phyloP scores from a whole-genome alignment of 2,797 vertebrate species.

The Rhinoraja longicauda region DNA sequence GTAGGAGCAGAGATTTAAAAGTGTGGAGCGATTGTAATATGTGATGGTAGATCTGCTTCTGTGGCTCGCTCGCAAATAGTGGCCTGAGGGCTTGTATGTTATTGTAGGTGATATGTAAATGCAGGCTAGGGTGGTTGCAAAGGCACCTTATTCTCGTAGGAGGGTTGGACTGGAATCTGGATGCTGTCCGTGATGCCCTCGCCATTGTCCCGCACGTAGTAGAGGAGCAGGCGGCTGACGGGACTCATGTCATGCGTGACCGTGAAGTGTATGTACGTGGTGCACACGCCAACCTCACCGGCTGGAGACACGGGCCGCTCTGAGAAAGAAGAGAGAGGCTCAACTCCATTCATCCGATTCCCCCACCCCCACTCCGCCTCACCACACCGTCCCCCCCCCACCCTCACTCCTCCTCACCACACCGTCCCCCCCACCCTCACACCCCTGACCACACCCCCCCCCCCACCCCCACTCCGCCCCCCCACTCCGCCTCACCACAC shows the following conservation, averaged over 20 bases:
- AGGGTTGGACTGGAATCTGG: slow-evolving; percentile 66
- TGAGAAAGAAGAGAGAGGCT: slow-evolving; percentile 41
- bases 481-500: not conserved
- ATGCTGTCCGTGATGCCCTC: slow-evolving; percentile 84
- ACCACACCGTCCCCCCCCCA: not conserved
- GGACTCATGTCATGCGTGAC: slow-evolving; percentile 74
- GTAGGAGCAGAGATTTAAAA: no score
- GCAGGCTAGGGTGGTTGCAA: not conserved
- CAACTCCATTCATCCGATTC: not conserved
- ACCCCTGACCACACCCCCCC: not conserved
- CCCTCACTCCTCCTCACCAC: not conserved
- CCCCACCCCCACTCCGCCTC: not conserved
- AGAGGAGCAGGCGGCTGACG: slow-evolving; percentile 72
- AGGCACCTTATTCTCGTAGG: slow-evolving; percentile 79
- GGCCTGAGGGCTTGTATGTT: not conserved
- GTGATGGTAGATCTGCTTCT: no score
- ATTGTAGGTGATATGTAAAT: not conserved
- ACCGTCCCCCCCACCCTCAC: not conserved
- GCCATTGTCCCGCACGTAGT: slow-evolving; percentile 77
- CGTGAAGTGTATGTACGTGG: slow-evolving; percentile 64
- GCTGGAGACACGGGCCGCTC: slow-evolving; percentile 52
- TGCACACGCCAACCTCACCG: slow-evolving; percentile 66
- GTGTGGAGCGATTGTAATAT: no score
- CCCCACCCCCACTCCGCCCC: not conserved
- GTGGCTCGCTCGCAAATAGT: no score